A percentile compares a stretch with the other conserved stretches of the same genome.
Evolutionary conservation across 2,888 invertebrate genomes (phyloP).

Genomic region (Dysmachus trigonus): DNA sequence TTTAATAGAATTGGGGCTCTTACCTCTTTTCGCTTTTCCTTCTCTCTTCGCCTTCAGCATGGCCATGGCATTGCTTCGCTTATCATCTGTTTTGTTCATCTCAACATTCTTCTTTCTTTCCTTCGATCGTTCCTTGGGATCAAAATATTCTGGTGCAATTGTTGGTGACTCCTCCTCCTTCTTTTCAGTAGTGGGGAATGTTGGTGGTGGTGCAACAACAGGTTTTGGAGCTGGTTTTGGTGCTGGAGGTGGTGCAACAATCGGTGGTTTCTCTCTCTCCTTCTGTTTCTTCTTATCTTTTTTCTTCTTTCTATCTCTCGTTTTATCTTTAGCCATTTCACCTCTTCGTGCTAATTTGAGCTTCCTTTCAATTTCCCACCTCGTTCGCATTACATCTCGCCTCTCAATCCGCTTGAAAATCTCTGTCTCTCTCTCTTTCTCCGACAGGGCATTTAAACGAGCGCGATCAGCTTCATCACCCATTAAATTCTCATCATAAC

Average conservation of each 20-base stretch:
- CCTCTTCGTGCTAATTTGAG: slow-evolving; percentile 83
- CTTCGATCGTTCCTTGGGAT: slow-evolving; percentile 80
- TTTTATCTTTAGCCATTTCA: slow-evolving; percentile 71
- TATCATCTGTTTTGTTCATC: slow-evolving; percentile 83
- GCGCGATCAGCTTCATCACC: slow-evolving; percentile 96
- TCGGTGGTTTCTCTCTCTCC: slow-evolving; percentile 51
- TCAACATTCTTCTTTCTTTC: slow-evolving; percentile 92
- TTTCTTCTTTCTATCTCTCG: slow-evolving; percentile 63
- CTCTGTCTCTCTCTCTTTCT: slow-evolving; percentile 96
- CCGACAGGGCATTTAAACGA: slow-evolving; percentile 89
- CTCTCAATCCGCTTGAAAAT: slow-evolving; percentile 96
- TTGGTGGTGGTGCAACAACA: slow-evolving; percentile 20
- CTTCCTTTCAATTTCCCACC: slow-evolving; percentile 96
- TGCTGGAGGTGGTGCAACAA: slow-evolving; percentile 28
- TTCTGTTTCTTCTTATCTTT: slow-evolving; percentile 69
- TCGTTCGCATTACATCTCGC: slow-evolving; percentile 90
- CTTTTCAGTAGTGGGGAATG: slow-evolving; percentile 51
- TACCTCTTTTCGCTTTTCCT: slow-evolving; percentile 81
- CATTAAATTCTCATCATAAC: slow-evolving; percentile 96
- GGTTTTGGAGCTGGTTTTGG: slow-evolving; percentile 47
- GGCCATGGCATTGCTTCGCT: slow-evolving; percentile 93
- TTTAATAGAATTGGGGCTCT: slow-evolving; percentile 30
- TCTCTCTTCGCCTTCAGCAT: slow-evolving; percentile 89
- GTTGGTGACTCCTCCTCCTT: slow-evolving; percentile 54
- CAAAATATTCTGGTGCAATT: slow-evolving; percentile 64